phyloP scores from a whole-genome alignment of 2,797 vertebrate genomes.

The Helicolenus hilgendorfi region DNA sequence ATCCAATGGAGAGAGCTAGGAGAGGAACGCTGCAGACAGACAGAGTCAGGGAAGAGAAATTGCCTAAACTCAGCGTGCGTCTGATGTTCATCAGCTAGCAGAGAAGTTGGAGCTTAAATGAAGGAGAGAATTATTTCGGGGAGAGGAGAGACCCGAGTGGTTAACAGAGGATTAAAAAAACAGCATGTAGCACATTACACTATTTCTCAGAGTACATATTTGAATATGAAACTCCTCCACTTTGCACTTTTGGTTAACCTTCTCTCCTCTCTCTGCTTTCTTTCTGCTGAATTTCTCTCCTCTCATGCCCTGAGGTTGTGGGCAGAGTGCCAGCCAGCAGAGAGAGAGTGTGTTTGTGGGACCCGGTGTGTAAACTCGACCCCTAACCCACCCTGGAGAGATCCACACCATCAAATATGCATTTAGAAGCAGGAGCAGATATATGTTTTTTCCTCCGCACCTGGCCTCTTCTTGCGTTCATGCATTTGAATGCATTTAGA shows the following conservation, averaged over 20 bases:
- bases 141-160: neutral
- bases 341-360: constrained; percentile 24
- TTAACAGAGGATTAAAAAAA: constrained; percentile 15
- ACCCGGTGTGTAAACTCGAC: constrained; percentile 49
- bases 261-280: constrained; percentile 1
- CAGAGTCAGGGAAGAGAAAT: neutral
- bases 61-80: constrained; percentile 15
- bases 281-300: constrained; percentile 18
- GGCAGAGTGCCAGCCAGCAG: constrained; percentile 54
- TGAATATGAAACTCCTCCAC: constrained; percentile 10
- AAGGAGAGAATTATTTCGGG: constrained; percentile 16
- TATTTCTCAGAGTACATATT: constrained; percentile 26
- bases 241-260: constrained; percentile 17
- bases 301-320: constrained; percentile 30
- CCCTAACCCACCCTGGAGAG: constrained; percentile 45
- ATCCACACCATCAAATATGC: constrained; percentile 48
- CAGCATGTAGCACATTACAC: constrained; percentile 6
- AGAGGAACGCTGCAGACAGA: constrained; percentile 4
- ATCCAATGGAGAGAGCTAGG: neutral
- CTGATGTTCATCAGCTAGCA: constrained; percentile 28
- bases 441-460: neutral
- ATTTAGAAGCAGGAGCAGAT: constrained; percentile 8
- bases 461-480: neutral
- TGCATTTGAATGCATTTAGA: constrained; percentile 6
- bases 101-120: constrained; percentile 45